Evolutionary conservation across 2,888 invertebrate genomes (phyloP).

Genomic region (Leptura quadrifasciata): DNA sequence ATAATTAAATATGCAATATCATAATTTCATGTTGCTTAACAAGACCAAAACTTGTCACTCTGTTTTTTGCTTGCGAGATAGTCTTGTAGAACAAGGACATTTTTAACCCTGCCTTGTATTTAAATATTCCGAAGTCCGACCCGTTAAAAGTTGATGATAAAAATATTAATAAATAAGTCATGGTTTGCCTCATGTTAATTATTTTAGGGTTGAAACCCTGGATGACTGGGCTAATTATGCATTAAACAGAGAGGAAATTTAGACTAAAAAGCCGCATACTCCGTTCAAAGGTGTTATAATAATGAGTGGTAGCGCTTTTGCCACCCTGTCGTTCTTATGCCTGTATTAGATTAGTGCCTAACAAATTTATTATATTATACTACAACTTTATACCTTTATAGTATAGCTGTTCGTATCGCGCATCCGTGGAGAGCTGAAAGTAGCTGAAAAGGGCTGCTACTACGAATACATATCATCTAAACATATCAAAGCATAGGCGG

Average conservation of each 20-base stretch:
- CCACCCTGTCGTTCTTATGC: constrained; percentile 68
- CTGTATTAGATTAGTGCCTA: constrained; percentile 72
- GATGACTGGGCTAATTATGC: constrained; percentile 28
- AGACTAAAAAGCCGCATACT: constrained; percentile 59
- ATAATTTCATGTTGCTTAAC: no score
- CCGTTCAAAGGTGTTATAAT: constrained; percentile 55
- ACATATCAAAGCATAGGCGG: constrained; percentile 55
- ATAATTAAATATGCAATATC: no score
- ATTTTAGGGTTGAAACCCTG: constrained; percentile 34
- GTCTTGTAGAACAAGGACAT: neutral
- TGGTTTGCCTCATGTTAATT: constrained; percentile 23
- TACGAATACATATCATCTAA: constrained; percentile 60
- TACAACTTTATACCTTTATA: constrained; percentile 66
- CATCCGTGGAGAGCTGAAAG: constrained; percentile 50
- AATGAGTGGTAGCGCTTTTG: constrained; percentile 67
- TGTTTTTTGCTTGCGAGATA: neutral
- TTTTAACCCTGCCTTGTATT: neutral
- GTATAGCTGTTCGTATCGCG: constrained; percentile 57
- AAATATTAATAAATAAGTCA: constrained; percentile 17
- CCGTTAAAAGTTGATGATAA: neutral
- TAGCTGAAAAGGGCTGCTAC: constrained; percentile 58
- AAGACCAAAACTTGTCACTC: no score
- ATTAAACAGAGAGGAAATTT: constrained; percentile 51
- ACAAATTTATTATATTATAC: constrained; percentile 63
- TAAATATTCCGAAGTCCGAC: neutral